These are phyloP conservation scores for Diachrysia chrysitis DNA, from an alignment of 2,888 invertebrate genomes.

Conservation along the genomic window DNA sequence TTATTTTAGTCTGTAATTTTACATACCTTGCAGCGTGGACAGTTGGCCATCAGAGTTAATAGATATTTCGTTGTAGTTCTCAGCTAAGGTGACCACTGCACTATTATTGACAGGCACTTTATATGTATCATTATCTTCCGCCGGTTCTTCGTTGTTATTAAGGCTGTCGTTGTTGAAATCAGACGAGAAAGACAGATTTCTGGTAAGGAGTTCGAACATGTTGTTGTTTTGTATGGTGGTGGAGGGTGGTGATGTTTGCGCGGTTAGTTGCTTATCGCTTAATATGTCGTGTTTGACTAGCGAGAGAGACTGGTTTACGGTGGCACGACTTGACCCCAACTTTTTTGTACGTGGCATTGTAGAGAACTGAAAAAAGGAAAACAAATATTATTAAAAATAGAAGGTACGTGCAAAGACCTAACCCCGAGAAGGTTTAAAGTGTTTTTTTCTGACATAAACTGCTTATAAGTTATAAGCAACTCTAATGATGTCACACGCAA, in stretches of 20 bases:
- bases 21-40: conserved; percentile 83
- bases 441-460: too few species aligned
- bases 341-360: conserved; percentile 90
- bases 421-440: too few species aligned
- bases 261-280: conserved; percentile 71
- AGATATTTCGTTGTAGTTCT: conserved; percentile 87
- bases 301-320: conserved; percentile 81
- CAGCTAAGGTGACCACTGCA: conserved; percentile 76
- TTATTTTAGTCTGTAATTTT: too few species aligned
- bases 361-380: conserved; percentile 85
- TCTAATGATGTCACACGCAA: too few species aligned
- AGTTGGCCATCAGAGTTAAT: conserved; percentile 84
- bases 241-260: conserved; percentile 62
- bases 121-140: conserved; percentile 82
- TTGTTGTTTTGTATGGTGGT: conserved; percentile 72
- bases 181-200: conserved; percentile 85
- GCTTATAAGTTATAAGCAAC: too few species aligned
- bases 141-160: conserved; percentile 78
- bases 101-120: conserved; percentile 84
- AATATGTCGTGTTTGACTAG: conserved; percentile 84
- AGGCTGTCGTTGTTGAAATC: conserved; percentile 87
- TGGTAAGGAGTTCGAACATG: conserved; percentile 83
- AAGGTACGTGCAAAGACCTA: too few species aligned
- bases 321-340: conserved; percentile 81
- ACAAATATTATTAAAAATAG: too few species aligned